Evolutionary conservation across 2,888 invertebrate genomes (phyloP).

Genomic region (Polyommatus icarus): DNA sequence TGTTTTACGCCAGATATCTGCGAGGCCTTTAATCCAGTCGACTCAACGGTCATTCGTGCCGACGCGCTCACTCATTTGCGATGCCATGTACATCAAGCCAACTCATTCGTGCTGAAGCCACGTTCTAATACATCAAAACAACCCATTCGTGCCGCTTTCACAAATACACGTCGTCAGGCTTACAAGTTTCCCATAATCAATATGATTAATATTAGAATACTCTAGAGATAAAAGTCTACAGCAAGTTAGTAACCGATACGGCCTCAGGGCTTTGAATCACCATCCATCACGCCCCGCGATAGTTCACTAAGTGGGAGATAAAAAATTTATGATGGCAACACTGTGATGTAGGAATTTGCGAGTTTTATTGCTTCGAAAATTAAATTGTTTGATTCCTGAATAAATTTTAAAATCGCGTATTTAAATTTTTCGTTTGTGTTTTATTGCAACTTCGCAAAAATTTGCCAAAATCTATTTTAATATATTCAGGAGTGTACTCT

Average conservation of each 20-base stretch:
- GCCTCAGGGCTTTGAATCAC: slow-evolving; percentile 78
- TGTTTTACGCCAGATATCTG: no score
- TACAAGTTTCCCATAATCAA: slow-evolving; percentile 5
- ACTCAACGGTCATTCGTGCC: no score
- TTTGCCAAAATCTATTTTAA: no score
- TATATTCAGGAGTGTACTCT: no score
- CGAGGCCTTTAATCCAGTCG: no score
- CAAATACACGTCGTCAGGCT: background rate
- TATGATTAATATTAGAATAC: slow-evolving; percentile 13
- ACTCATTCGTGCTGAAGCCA: no score
- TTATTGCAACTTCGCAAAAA: no score
- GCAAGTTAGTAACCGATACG: slow-evolving; percentile 77
- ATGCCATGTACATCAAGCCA: no score
- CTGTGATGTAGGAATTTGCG: background rate
- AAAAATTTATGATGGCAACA: slow-evolving; percentile 3
- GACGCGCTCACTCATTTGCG: no score
- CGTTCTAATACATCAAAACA: no score
- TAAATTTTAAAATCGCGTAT: no score
- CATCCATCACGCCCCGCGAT: slow-evolving; percentile 78
- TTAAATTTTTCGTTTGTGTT: no score
- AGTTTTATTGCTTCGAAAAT: background rate
- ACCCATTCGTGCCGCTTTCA: background rate
- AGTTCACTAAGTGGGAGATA: slow-evolving; percentile 37
- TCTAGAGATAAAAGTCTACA: background rate
- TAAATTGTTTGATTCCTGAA: background rate